Percentiles rank a stretch among this genome's conserved stretches.
Evolutionary conservation across 1,140 invertebrate species (phyloP).

Genomic region (Leptopilina boulardi): DNA sequence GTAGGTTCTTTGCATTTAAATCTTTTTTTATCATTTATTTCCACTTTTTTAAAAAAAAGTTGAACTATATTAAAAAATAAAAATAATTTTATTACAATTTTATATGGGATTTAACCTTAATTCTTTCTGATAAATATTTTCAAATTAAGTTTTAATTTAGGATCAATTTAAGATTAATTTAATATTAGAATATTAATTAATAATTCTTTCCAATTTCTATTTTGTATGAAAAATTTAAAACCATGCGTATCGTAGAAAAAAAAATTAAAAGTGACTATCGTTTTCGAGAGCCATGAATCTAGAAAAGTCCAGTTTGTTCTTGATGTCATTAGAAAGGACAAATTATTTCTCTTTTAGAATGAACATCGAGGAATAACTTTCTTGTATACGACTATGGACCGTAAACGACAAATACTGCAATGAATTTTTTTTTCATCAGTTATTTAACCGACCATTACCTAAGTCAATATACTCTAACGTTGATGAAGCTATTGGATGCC

Average conservation of each 20-base stretch:
- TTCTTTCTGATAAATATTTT: too few species aligned
- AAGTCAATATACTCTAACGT: neutral
- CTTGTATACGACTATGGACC: neutral
- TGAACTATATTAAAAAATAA: too few species aligned
- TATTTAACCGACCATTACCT: neutral
- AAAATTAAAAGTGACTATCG: neutral
- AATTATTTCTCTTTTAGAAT: slow-evolving; percentile 3
- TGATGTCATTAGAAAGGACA: slow-evolving; percentile 1
- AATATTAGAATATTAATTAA: too few species aligned
- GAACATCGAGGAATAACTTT: neutral
- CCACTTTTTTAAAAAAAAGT: too few species aligned
- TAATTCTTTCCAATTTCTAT: too few species aligned
- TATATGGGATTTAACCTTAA: too few species aligned
- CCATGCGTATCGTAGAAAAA: too few species aligned
- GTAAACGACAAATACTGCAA: slow-evolving; percentile 1
- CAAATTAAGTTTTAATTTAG: too few species aligned
- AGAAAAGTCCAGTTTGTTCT: neutral
- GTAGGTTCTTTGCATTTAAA: neutral
- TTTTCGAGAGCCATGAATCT: neutral
- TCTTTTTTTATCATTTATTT: too few species aligned
- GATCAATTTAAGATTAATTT: too few species aligned
- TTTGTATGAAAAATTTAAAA: too few species aligned
- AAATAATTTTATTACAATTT: too few species aligned
- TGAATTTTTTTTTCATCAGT: neutral
- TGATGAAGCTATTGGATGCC: neutral